A percentile compares a stretch with the other conserved stretches of the same genome.
These are phyloP conservation scores for Tragulus kanchil DNA, from an alignment of 2,113 vertebrate species.

Conservation along the genomic window DNA sequence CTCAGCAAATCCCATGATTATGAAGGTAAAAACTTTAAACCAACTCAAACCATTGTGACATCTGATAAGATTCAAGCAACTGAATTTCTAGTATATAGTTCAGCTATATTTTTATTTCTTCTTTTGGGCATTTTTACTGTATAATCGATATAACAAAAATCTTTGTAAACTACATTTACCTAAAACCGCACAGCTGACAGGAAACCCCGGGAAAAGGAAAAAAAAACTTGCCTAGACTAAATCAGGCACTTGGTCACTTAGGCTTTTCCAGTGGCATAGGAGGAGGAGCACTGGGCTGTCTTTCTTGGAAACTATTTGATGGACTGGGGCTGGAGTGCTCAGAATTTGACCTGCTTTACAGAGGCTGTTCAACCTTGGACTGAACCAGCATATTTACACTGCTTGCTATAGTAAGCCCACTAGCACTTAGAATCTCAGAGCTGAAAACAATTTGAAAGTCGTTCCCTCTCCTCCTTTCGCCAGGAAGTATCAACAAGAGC, in stretches of 20 bases:
- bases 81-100: neutral
- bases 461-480: neutral
- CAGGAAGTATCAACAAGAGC: neutral
- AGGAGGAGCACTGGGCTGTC: neutral
- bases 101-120: neutral
- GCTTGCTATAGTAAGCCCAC: neutral
- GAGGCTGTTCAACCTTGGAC: neutral
- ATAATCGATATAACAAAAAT: neutral
- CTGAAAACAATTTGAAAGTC: neutral
- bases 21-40: conserved; percentile 14
- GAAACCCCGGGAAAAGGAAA: no score
- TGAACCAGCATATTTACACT: neutral
- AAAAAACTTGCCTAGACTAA: neutral
- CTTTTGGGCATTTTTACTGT: neutral
- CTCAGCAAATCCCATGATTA: conserved; percentile 37
- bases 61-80: neutral
- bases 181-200: neutral
- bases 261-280: neutral
- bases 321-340: neutral
- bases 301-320: neutral
- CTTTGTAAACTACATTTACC: neutral
- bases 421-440: neutral
- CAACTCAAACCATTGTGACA: neutral
- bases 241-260: neutral
- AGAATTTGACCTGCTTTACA: neutral